Conservation (phyloP, 1,140 invertebrate genomes). For the Camponotus vicinus region DNA sequence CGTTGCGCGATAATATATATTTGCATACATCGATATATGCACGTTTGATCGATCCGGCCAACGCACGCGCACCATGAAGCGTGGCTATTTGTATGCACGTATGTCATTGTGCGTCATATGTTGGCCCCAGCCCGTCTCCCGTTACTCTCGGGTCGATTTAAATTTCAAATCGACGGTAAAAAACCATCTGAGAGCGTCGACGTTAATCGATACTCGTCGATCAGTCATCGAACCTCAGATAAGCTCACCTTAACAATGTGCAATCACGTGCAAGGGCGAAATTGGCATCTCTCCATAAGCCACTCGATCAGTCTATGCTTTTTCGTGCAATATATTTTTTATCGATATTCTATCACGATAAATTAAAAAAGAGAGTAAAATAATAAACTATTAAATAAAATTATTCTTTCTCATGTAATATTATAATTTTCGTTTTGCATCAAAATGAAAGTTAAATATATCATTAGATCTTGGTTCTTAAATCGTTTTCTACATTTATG, state of each 20-base stretch:
- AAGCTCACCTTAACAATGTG: slow-evolving; percentile 25
- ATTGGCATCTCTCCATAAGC: slow-evolving; percentile 26
- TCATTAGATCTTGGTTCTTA: neutral
- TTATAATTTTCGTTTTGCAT: neutral
- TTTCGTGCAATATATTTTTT: slow-evolving; percentile 5
- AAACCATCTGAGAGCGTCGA: slow-evolving; percentile 41
- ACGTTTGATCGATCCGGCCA: slow-evolving; percentile 33
- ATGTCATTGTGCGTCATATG: slow-evolving; percentile 45
- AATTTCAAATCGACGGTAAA: slow-evolving; percentile 54
- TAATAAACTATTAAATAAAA: neutral
- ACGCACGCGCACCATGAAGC: slow-evolving; percentile 7
- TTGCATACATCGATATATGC: slow-evolving; percentile 41
- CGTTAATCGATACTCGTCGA: slow-evolving; percentile 49
- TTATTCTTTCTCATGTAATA: neutral
- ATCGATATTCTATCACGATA: neutral
- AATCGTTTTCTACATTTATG: neutral
- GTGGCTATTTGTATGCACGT: neutral
- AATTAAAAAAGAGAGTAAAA: neutral
- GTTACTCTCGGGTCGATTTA: slow-evolving; percentile 8
- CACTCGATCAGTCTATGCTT: slow-evolving; percentile 13
- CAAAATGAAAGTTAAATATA: neutral
- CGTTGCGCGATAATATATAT: slow-evolving; percentile 35
- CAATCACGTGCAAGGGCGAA: slow-evolving; percentile 12
- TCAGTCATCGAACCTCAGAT: slow-evolving; percentile 39
- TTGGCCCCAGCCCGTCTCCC: neutral